A percentile compares a stretch with the other conserved stretches of the same genome.
These are phyloP conservation scores for Oryzias curvinotus DNA, from an alignment of 2,113 vertebrate genomes.

Conservation along the genomic window DNA sequence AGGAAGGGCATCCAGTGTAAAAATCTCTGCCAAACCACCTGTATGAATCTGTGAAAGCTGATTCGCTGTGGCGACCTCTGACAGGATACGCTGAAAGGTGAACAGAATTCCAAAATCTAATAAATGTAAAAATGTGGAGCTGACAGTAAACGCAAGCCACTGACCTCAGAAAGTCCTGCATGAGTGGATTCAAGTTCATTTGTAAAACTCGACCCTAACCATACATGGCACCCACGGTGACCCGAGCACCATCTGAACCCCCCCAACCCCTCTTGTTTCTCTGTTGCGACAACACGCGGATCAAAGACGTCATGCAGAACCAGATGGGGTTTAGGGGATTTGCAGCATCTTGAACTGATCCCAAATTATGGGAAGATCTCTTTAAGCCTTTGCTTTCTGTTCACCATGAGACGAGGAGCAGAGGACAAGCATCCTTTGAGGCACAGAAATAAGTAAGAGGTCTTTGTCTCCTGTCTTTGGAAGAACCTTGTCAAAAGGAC, in stretches of 20 bases:
- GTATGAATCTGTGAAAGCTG: no score
- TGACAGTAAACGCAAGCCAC: no score
- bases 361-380: constrained; percentile 25
- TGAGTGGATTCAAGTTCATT: not conserved
- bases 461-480: not conserved
- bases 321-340: constrained; percentile 36
- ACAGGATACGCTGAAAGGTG: no score
- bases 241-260: not conserved
- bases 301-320: constrained; percentile 15
- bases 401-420: not conserved
- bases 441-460: not conserved
- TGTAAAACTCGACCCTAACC: constrained; percentile 4
- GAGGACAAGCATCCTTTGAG: not conserved
- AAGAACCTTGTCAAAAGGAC: no score
- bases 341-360: constrained; percentile 32
- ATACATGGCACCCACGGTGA: not conserved
- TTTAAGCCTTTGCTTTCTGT: constrained; percentile 14
- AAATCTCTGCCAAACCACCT: no score
- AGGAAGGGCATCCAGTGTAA: no score
- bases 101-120: no score
- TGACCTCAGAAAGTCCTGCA: fast-evolving
- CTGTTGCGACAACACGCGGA: constrained; percentile 40
- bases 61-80: no score
- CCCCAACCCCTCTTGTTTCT: not conserved
- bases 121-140: no score